Evolutionary conservation across 2,113 vertebrate species (phyloP).

Genomic region (Anser brachyrhynchus): DNA sequence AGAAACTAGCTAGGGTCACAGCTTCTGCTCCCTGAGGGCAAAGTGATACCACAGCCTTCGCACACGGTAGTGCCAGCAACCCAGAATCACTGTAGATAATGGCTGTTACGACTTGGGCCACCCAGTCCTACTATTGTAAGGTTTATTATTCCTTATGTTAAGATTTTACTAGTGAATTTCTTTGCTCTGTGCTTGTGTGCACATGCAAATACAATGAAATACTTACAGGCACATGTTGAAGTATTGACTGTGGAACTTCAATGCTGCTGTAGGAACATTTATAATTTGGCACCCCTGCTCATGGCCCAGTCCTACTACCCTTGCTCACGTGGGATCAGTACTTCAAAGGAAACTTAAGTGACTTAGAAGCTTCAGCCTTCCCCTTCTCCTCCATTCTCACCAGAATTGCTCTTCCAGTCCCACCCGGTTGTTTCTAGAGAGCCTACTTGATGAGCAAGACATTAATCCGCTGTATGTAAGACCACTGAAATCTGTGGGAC

Average conservation of each 20-base stretch:
- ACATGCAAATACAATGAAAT: neutral
- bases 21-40: neutral
- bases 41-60: neutral
- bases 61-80: neutral
- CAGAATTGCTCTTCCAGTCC: neutral
- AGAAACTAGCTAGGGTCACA: neutral
- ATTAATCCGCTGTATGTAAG: neutral
- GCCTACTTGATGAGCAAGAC: neutral
- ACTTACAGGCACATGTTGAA: neutral
- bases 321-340: neutral
- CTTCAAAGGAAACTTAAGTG: neutral
- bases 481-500: rapidly evolving
- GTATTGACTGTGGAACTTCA: neutral
- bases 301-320: neutral
- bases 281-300: neutral
- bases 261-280: neutral
- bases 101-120: neutral
- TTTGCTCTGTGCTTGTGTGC: neutral
- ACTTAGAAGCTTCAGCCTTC: neutral
- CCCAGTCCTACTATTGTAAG: neutral
- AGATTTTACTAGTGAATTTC: neutral
- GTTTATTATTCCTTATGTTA: neutral
- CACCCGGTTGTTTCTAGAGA: neutral
- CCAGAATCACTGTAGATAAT: neutral
- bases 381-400: neutral